Base-by-base conservation (phyloP, 1,140 invertebrate genomes). In the Pinna nobilis region DNA sequence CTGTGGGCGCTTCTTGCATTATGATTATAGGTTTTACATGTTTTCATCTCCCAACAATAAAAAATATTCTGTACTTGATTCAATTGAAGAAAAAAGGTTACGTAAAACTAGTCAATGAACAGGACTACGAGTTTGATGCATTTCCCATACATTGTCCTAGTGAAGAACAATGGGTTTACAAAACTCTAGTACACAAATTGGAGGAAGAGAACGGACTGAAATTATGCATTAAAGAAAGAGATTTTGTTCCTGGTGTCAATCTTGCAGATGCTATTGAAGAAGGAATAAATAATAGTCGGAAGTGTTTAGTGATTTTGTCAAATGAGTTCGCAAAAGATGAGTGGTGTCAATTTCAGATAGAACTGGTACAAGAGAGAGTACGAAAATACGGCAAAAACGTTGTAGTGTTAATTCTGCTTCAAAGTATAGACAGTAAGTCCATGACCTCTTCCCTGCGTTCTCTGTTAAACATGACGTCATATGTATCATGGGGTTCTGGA, bases 271-370 rank as follows among this genome's bases (percentile, higher is more conserved):
- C 57, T 41, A 47, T 69, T 59, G 39, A 55, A 2, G 39, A 47
- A 39, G 49, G 49, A 39, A 47, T 69, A 30, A 39, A 23, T n/a
- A 41, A 60, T 18, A 57, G 50, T n/a, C 49, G 55, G 55, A 69
- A 69, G 35, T 32, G 57, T 20, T 44, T 69, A 15, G 11, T 60
- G 18, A 32, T 69, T 15, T 59, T 69, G 66, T 57, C 51, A 5
- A 69, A 69, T 44, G 55, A 44, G 25, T 69, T 69, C 35, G 30
- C 66, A 7, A 23, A 51, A 7, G 55, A 47, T 33, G 66, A 69
- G 18, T 69, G 66, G 66, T 59, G 66, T 60, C 66, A 69, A 33
- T 69, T 53, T 20, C 33, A 69, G 30, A 2, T 33, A n/a, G 66
- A 59, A 32, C 23, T 15, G 35, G 66, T 57, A 15, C 66, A 60